Evolutionary conservation across 2,113 vertebrate species (phyloP), one percentile per base, ranked within the genome.

Genomic region (Ammodytes marinus): DNA sequence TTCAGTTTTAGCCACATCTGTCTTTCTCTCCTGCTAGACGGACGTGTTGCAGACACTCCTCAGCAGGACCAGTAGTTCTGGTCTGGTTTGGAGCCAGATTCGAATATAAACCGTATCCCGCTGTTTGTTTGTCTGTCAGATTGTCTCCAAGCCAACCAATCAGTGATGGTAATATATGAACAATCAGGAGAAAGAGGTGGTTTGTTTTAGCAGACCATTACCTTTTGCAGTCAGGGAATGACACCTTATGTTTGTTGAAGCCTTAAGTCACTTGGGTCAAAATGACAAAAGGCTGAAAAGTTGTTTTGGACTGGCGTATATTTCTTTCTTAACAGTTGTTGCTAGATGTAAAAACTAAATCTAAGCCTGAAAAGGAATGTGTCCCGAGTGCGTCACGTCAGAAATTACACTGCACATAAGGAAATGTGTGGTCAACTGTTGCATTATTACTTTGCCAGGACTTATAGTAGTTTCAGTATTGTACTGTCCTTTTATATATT

Each of bases 11-110:
- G 60, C 13, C 49, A 63, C 42, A 47, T 52, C 50, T 52, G 45
- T 47, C 13, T 66, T 47, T 68, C 19, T 75, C 19, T 76, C 53
- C 63, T 5, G 10, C 19, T 19, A 67, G 50, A 64, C 14, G 46
- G 66, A 72, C 74, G 37, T 69, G n/a, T 65, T 74, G 81, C 47
- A 78, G 72, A 76, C 74, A 77, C 81, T 81, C 54, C 60, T 66
- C n/a, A 59, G 35, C 46, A 69, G 55, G 9, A 74, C 27, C 37
- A 55, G 17, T 45, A 13, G 53, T 27, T 87, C 14, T 81, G 19
- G 15, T 73, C 13, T 70, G 37, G 58, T 63, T 57, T 83, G 27
- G 49, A 39, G 6, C 42, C 49, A 74, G 11, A 65, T 71, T 52
- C 27, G 52, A 1, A 63, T 52, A 52, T 45, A 5, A 61, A 78